Evolutionary conservation across 2,113 vertebrate species (phyloP).

Genomic region (Ia io): DNA sequence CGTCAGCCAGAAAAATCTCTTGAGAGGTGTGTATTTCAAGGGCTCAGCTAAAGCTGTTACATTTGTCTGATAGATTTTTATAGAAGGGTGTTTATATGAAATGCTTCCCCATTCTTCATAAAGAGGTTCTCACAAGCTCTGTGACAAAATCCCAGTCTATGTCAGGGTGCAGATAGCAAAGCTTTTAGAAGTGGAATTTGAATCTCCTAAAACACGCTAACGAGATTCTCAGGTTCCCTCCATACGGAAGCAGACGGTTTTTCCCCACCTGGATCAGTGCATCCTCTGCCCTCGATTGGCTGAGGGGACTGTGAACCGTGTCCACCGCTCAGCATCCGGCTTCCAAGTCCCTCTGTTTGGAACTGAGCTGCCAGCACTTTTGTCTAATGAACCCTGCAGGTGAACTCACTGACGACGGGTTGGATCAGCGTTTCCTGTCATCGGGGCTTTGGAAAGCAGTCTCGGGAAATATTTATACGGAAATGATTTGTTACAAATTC

Average conservation of each 20-base stretch:
- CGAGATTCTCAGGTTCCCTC: background rate
- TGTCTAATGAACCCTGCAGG: background rate
- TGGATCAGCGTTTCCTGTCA: background rate
- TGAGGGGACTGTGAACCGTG: rapidly evolving
- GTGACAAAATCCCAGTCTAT: background rate
- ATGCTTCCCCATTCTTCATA: background rate
- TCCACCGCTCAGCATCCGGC: background rate
- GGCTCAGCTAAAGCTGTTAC: background rate
- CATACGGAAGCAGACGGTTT: background rate
- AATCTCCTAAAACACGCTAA: background rate
- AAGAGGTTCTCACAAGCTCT: background rate
- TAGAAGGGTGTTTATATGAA: background rate
- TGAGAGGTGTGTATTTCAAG: conserved; percentile 8
- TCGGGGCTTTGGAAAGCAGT: background rate
- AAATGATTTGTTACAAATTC: background rate
- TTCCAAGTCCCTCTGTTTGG: background rate
- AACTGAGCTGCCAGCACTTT: background rate
- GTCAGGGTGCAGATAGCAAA: background rate
- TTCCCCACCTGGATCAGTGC: background rate
- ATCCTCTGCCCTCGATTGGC: background rate
- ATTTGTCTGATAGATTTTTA: background rate
- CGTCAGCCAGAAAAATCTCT: background rate
- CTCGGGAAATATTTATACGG: background rate
- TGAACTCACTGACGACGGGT: background rate
- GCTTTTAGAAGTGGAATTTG: background rate